These are phyloP conservation scores for Charadrius vociferus DNA, from an alignment of 2,113 vertebrate species.

Conservation along the genomic window DNA sequence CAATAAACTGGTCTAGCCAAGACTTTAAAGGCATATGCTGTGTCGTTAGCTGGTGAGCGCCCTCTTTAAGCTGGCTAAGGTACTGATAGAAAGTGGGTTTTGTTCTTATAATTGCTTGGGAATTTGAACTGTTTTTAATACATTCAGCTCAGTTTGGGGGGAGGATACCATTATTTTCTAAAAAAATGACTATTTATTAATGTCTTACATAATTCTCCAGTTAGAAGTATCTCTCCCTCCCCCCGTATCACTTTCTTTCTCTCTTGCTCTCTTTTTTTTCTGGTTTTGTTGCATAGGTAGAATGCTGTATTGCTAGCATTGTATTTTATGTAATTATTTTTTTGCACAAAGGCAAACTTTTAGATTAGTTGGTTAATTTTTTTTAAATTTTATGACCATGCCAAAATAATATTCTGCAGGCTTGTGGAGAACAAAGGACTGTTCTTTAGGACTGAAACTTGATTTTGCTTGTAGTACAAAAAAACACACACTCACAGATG, in stretches of 20 bases:
- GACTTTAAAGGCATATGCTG: conserved; percentile 64
- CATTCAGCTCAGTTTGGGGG: conserved; percentile 68
- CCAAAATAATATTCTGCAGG: conserved; percentile 89
- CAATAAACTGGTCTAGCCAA: conserved; percentile 75
- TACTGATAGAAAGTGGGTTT: conserved; percentile 78
- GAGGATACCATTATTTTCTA: conserved; percentile 67
- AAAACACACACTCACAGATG: conserved; percentile 87
- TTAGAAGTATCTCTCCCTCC: conserved; percentile 71
- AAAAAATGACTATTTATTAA: conserved; percentile 82
- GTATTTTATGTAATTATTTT: conserved; percentile 80
- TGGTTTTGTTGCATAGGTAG: conserved; percentile 76
- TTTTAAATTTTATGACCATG: conserved; percentile 87
- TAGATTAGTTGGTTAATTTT: conserved; percentile 86
- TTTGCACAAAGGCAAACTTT: conserved; percentile 86
- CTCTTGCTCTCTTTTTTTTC: conserved; percentile 42
- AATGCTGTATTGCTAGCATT: conserved; percentile 77
- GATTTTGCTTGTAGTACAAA: conserved; percentile 91
- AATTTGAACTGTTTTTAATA: conserved; percentile 73
- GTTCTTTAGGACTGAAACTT: conserved; percentile 96
- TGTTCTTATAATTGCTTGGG: conserved; percentile 75
- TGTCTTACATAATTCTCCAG: conserved; percentile 77
- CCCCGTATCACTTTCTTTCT: conserved; percentile 29
- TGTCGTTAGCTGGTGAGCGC: conserved; percentile 83
- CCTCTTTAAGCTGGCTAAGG: conserved; percentile 84
- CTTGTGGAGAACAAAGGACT: conserved; percentile 92